Percentiles rank a stretch among this genome's conserved stretches.
phyloP scores from a whole-genome alignment of 2,888 invertebrate genomes.

The Salpingus planirostris region DNA sequence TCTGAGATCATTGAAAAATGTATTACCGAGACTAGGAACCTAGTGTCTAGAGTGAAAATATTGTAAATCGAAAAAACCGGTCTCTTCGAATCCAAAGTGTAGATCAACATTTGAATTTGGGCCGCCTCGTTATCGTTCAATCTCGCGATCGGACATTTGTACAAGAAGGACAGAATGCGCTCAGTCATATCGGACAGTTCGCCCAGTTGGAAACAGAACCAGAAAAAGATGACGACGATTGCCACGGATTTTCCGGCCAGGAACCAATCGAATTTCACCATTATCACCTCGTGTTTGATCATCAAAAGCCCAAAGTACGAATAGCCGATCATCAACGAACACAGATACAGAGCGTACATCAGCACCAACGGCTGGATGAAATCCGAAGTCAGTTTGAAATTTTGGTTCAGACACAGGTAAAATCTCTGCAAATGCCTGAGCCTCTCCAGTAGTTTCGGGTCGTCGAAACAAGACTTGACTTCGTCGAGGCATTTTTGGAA shows the following conservation, averaged over 20 bases:
- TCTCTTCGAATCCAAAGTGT: slow-evolving; percentile 2
- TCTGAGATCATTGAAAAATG: background rate
- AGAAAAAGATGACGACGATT: slow-evolving; percentile 2
- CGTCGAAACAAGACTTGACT: slow-evolving; percentile 3
- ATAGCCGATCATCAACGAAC: slow-evolving; percentile 8
- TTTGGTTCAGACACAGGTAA: slow-evolving; percentile 5
- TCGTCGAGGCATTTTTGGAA: slow-evolving; percentile 5
- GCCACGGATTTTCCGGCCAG: slow-evolving; percentile 4
- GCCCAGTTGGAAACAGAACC: slow-evolving; percentile 2
- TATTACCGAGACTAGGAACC: slow-evolving; percentile 6
- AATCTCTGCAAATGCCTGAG: slow-evolving; percentile 7
- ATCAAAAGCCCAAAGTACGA: slow-evolving; percentile 4
- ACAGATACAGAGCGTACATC: slow-evolving; percentile 2
- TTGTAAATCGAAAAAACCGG: slow-evolving; percentile 5
- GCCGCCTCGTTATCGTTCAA: slow-evolving; percentile 2
- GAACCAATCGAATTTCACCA: slow-evolving; percentile 6
- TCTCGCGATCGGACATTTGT: slow-evolving; percentile 3
- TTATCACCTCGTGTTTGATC: slow-evolving; percentile 1
- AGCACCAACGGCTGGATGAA: slow-evolving; percentile 4
- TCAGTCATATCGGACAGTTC: background rate
- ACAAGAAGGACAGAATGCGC: slow-evolving; percentile 3
- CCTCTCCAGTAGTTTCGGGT: slow-evolving; percentile 2
- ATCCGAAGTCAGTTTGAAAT: slow-evolving; percentile 5
- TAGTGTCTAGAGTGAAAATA: slow-evolving; percentile 4
- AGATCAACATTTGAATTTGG: slow-evolving; percentile 6